Percentiles rank a stretch among this genome's conserved stretches.
These are phyloP conservation scores for Pogonomyrmex californicus DNA, from an alignment of 1,140 invertebrate species.

Conservation along the genomic window DNA sequence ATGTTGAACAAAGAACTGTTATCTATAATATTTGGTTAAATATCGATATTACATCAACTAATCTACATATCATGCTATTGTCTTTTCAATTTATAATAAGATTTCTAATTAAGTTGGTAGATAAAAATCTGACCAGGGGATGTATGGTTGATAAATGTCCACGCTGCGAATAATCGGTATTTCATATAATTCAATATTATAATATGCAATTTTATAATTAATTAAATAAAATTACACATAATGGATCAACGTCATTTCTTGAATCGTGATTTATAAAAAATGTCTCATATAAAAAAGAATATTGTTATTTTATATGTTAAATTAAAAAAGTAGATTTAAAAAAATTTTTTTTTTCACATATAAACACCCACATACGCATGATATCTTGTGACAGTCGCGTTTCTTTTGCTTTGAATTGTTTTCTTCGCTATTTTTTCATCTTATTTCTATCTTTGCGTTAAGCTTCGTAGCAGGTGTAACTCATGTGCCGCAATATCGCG, in stretches of 20 bases:
- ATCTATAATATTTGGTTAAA: background rate
- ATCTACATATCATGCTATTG: background rate
- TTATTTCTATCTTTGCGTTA: slow-evolving; percentile 33
- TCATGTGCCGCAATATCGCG: slow-evolving; percentile 58
- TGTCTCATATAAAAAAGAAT: background rate
- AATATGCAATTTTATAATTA: slow-evolving; percentile 20
- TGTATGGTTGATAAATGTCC: slow-evolving; percentile 18
- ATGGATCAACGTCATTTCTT: background rate
- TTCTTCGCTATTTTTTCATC: slow-evolving; percentile 27
- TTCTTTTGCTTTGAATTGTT: slow-evolving; percentile 25
- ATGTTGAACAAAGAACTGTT: background rate
- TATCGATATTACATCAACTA: background rate
- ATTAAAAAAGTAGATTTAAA: background rate
- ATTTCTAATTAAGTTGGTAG: background rate
- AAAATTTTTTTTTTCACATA: too few relatives aligned
- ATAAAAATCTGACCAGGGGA: background rate
- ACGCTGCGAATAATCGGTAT: slow-evolving; percentile 10
- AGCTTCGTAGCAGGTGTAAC: slow-evolving; percentile 53
- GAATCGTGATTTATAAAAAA: slow-evolving; percentile 1
- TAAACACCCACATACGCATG: background rate
- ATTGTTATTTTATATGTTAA: background rate
- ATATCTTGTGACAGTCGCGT: slow-evolving; percentile 23
- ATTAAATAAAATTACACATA: slow-evolving; percentile 14
- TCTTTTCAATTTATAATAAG: slow-evolving; percentile 6
- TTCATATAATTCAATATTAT: slow-evolving; percentile 20